Evolutionary conservation across 2,888 invertebrate species (phyloP).

Genomic region (Mellilla xanthometata): DNA sequence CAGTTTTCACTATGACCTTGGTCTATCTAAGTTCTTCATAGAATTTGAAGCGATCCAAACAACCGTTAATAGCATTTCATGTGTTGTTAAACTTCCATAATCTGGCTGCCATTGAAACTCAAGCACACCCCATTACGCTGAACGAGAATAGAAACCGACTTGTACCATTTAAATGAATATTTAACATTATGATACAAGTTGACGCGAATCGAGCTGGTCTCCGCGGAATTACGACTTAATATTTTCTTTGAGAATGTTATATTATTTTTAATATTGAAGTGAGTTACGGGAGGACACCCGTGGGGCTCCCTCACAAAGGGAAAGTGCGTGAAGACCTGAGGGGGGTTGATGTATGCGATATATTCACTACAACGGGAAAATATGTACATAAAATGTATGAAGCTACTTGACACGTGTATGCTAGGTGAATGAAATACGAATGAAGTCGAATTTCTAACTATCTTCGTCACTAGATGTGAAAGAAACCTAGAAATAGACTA

Average conservation of each 20-base stretch:
- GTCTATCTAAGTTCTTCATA: too few relatives aligned
- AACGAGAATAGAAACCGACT: conserved; percentile 54
- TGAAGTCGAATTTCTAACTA: conserved; percentile 6
- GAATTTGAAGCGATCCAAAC: too few relatives aligned
- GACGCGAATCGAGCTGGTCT: conserved; percentile 72
- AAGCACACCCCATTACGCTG: conserved; percentile 11
- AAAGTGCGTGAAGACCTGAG: conserved; percentile 36
- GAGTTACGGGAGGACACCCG: conserved; percentile 50
- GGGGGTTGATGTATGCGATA: conserved; percentile 23
- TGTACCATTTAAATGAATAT: conserved; percentile 67
- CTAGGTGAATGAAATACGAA: conserved; percentile 34
- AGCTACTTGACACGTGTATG: conserved; percentile 23
- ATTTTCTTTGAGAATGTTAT: conserved; percentile 80
- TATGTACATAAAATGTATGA: conserved; percentile 53
- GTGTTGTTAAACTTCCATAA: neutral
- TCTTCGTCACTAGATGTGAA: neutral
- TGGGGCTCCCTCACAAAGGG: conserved; percentile 64
- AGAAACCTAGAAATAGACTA: too few relatives aligned
- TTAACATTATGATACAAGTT: conserved; percentile 76
- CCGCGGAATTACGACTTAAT: conserved; percentile 74
- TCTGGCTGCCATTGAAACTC: neutral
- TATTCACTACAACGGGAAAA: conserved; percentile 28
- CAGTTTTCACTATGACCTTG: too few relatives aligned
- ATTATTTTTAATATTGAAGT: conserved; percentile 77
- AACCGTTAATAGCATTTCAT: too few relatives aligned